A percentile compares a stretch with the other conserved stretches of the same genome.
phyloP scores from a whole-genome alignment of 2,888 invertebrate species.

The Clitarchus hookeri region DNA sequence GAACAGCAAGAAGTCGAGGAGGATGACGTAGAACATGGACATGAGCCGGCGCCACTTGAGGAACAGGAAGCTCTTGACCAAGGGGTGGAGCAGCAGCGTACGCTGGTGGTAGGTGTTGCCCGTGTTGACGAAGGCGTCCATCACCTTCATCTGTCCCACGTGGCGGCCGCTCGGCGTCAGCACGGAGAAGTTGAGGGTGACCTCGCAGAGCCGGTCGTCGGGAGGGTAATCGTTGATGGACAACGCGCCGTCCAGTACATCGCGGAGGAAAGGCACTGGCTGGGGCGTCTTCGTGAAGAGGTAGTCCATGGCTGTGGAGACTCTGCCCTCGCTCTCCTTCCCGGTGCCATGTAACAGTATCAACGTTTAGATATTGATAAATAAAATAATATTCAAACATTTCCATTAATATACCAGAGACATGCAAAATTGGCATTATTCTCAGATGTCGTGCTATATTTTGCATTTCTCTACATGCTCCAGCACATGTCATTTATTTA shows the following conservation, averaged over 20 bases:
- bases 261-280: slow-evolving; percentile 60
- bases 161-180: slow-evolving; percentile 45
- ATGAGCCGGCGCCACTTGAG: slow-evolving; percentile 62
- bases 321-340: slow-evolving; percentile 46
- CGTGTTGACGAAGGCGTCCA: slow-evolving; percentile 60
- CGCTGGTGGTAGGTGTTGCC: slow-evolving; percentile 59
- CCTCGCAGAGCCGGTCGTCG: slow-evolving; percentile 54
- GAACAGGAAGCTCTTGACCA: slow-evolving; percentile 62
- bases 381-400: no score
- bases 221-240: slow-evolving; percentile 56
- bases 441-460: no score
- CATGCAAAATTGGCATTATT: no score
- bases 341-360: slow-evolving; percentile 41
- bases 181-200: slow-evolving; percentile 60
- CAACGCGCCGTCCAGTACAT: slow-evolving; percentile 60
- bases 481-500: no score
- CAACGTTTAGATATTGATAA: no score
- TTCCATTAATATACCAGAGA: no score
- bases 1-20: slow-evolving; percentile 58
- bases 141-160: slow-evolving; percentile 60
- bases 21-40: slow-evolving; percentile 59
- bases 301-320: slow-evolving; percentile 52
- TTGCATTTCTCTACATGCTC: no score
- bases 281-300: slow-evolving; percentile 60
- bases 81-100: slow-evolving; percentile 60